Percentiles rank a stretch among this genome's conserved stretches.
These are phyloP conservation scores for Galeopterus variegatus DNA, from an alignment of 2,113 vertebrate species.

Conservation along the genomic window DNA sequence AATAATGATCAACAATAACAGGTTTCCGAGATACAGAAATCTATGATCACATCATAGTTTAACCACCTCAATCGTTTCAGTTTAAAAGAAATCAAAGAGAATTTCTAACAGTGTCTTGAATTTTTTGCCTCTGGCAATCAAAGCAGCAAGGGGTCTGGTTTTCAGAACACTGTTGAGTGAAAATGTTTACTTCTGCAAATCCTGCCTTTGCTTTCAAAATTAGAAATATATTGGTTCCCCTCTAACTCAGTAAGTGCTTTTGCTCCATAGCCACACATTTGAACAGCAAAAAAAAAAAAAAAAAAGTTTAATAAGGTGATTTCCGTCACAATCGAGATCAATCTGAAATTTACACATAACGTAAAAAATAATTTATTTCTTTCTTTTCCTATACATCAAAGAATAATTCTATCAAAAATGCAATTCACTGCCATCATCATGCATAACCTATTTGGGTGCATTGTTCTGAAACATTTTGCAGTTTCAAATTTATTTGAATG, in stretches of 20 bases:
- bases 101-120: constrained; percentile 52
- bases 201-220: constrained; percentile 63
- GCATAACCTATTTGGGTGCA: neutral
- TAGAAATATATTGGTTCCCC: neutral
- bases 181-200: constrained; percentile 71
- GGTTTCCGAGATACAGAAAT: constrained; percentile 43
- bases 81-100: constrained; percentile 58
- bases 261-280: neutral
- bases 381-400: constrained; percentile 56
- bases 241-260: constrained; percentile 27
- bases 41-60: neutral
- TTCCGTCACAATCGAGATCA: neutral
- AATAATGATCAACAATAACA: neutral
- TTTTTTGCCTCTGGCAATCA: constrained; percentile 34
- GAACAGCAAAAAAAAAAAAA: constrained; percentile 6
- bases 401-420: constrained; percentile 61
- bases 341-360: constrained; percentile 11
- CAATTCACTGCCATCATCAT: neutral
- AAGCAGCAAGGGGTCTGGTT: constrained; percentile 37
- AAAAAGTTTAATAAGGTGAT: neutral
- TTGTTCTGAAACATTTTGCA: constrained; percentile 43
- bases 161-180: constrained; percentile 34
- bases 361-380: constrained; percentile 47
- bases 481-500: neutral
- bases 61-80: constrained; percentile 47